Evolutionary conservation across 1,140 invertebrate species (phyloP), one percentile per base, ranked within the genome.

Genomic region (Macrocentrus cingulum): DNA sequence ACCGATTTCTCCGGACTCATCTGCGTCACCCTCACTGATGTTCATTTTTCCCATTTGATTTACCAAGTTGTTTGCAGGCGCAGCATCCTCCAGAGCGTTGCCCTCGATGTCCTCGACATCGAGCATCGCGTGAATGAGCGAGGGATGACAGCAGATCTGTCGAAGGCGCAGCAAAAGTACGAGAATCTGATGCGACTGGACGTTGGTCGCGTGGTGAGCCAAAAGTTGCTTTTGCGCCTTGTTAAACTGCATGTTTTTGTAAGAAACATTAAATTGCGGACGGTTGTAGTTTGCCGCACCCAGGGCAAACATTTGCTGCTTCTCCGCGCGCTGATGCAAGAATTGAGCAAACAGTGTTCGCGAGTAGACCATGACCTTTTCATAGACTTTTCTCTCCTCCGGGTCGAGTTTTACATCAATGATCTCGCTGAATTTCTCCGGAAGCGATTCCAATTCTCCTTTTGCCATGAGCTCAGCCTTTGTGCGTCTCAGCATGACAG

Each of bases 91-190:
- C 67, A 76, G 60, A 7, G 59, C 76, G 13, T 65, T 65, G 8
- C 36, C 69, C 68, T 37, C 69, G 46, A 67, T 75, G 56, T 81
- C 72, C 34, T 82, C 82, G 56, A 74, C 73, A 60, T 87, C 83
- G 49, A 90, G 56, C 87, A 90, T 89, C 53, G 80, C 72, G 61
- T 84, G 82, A 54, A 96, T 90, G 0, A 97, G 81, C 7, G 85
- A 86, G 0, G 93, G 88, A 82, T 97, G 93, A 69, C 91, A 91
- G 74, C 94, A 95, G 48, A 93, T 87, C 72, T 97, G 95, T 4
- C 94, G 81, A 45, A 97, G 74, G 15, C 94, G 80, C n/a, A 96
- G 71, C 9, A 97, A 68, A 1, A 95, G 77, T 0, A 93, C 87
- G 53, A 97, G 80, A 68, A 96, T 90, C 69, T 91, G 85, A 70